Conservation (phyloP, 2,888 invertebrate genomes). For the Zaprionus bogoriensis region DNA sequence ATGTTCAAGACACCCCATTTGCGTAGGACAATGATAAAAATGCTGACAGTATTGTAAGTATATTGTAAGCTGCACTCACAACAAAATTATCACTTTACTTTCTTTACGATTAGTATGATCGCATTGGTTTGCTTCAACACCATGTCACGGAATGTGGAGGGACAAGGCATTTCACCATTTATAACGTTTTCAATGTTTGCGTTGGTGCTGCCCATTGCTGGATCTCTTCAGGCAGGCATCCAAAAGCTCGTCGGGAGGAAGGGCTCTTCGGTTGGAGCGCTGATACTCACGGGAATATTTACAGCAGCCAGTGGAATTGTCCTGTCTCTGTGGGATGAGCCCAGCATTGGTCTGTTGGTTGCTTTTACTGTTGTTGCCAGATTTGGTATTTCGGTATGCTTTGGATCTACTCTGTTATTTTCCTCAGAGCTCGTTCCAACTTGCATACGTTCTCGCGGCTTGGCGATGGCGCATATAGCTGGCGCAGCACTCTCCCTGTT, state of each 20-base stretch:
- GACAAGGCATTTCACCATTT: slow-evolving; percentile 84
- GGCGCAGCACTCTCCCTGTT: slow-evolving; percentile 85
- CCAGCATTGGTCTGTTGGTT: slow-evolving; percentile 79
- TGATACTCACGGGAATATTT: slow-evolving; percentile 84
- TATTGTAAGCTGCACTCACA: background rate
- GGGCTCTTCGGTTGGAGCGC: slow-evolving; percentile 83
- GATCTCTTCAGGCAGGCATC: slow-evolving; percentile 61
- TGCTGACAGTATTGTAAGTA: slow-evolving; percentile 85
- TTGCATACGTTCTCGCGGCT: slow-evolving; percentile 85
- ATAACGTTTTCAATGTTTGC: slow-evolving; percentile 84
- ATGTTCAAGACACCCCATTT: slow-evolving; percentile 84
- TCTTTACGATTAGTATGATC: slow-evolving; percentile 82
- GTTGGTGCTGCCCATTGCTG: slow-evolving; percentile 84
- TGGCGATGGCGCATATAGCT: slow-evolving; percentile 85
- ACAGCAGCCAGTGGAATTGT: slow-evolving; percentile 83
- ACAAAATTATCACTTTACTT: background rate
- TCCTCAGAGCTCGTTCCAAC: slow-evolving; percentile 86
- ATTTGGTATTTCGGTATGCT: slow-evolving; percentile 85
- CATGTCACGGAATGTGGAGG: slow-evolving; percentile 84
- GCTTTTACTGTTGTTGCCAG: slow-evolving; percentile 83
- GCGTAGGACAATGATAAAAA: slow-evolving; percentile 83
- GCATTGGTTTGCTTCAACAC: slow-evolving; percentile 85
- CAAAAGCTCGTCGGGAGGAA: slow-evolving; percentile 82
- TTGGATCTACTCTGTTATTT: slow-evolving; percentile 85
- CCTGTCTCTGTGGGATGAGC: slow-evolving; percentile 71